Evolutionary conservation across 2,113 vertebrate species (phyloP), one percentile per base, ranked within the genome.

Genomic region (Hemiprocne comata): DNA sequence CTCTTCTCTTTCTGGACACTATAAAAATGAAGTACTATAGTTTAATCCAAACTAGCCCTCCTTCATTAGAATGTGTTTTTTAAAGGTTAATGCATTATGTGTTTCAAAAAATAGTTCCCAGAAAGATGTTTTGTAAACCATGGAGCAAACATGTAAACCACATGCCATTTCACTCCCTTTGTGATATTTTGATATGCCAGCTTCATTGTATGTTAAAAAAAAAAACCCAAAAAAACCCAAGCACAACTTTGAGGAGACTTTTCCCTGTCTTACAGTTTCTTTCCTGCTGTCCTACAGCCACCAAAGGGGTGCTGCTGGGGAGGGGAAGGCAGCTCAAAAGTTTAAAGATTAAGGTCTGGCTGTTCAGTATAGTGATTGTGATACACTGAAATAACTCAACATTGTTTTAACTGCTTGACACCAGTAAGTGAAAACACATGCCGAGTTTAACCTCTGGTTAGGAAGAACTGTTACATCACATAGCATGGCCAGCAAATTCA

Each of bases 341-440:
- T 77, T 70, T 80, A 29, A 73, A 93, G 71, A 78, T 92, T 64
- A 91, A 91, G 17, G 48, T 80, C 86, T 87, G 58, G 88, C 71
- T 73, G 57, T 42, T 77, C 73, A 76, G 29, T 95, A 54, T 34
- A 74, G 61, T 4, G 58, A 79, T 69, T 89, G 71, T 66, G 92
- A 94, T 87, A 87, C 46, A 85, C 12, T 81, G 95, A 44, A 91
- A 91, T 93, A 97, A 95, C 94, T 95, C 92, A 71, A 83, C 81
- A 26, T 96, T 95, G 83, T 94, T 96, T 97, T 95, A 96, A 94
- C 91, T 97, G 93, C 95, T 95, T 94, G 89, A 97, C 87, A 91
- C 72, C 82, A 94, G 50, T 93, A 97, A 97, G 66, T 95, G 92
- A 96, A 98, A 97, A 96, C 97, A 98, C 80, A 97, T 97, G 97